These are phyloP conservation scores for Psettodes erumei DNA, from an alignment of 2,113 vertebrate genomes.

Conservation along the genomic window DNA sequence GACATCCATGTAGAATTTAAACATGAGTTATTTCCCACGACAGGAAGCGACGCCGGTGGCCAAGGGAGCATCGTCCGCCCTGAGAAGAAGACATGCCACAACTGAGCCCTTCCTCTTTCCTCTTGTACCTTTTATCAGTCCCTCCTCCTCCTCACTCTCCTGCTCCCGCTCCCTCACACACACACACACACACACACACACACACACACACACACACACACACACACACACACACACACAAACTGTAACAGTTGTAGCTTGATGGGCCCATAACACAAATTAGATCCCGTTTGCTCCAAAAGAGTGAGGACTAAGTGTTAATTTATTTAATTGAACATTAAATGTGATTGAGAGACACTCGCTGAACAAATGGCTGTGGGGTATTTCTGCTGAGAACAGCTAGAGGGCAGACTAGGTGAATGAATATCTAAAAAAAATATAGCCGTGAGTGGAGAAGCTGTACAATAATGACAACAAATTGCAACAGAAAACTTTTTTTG, in stretches of 20 bases:
- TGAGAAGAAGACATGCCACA: constrained; percentile 6
- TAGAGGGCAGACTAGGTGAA: constrained; percentile 76
- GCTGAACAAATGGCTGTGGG: not conserved
- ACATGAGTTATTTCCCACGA: not conserved
- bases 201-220: not conserved
- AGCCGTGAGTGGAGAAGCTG: not conserved
- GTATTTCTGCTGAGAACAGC: constrained; percentile 49
- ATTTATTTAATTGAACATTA: not conserved
- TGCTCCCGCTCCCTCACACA: not conserved
- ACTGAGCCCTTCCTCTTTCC: constrained; percentile 37
- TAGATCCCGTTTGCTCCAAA: not conserved
- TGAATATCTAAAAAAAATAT: constrained; percentile 37
- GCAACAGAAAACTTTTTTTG: not conserved
- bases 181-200: not conserved
- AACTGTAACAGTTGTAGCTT: not conserved
- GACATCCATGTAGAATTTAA: not conserved
- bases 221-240: constrained; percentile 13
- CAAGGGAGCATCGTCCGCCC: constrained; percentile 4
- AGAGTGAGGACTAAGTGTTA: not conserved
- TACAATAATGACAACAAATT: not conserved
- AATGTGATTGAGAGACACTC: not conserved
- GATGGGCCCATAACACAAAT: not conserved
- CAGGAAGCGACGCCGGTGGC: not conserved
- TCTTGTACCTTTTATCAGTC: constrained; percentile 35
- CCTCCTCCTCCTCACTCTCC: constrained; percentile 6